Evolutionary conservation across 1,140 invertebrate genomes (phyloP).

Genomic region (Drosophila miranda): DNA sequence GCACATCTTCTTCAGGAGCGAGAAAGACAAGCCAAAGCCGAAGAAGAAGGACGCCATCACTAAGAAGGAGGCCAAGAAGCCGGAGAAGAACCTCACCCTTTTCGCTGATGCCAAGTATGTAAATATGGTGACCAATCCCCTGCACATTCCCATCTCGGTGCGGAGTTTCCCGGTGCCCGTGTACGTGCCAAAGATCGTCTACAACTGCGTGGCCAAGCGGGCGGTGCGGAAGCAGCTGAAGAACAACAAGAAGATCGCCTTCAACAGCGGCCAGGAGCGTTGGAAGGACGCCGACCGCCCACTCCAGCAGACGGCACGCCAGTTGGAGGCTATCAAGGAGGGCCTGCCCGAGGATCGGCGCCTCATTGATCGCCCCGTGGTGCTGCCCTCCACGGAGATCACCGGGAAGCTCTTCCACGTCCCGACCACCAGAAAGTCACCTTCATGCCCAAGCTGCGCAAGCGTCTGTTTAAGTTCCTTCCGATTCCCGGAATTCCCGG

Average conservation of each 20-base stretch:
- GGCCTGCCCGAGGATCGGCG: slow-evolving; percentile 54
- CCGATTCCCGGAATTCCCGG: slow-evolving; percentile 67
- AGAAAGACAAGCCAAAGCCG: slow-evolving; percentile 18
- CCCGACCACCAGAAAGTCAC: slow-evolving; percentile 50
- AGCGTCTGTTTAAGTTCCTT: slow-evolving; percentile 68
- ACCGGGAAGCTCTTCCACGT: slow-evolving; percentile 36
- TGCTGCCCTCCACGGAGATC: slow-evolving; percentile 27
- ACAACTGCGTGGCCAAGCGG: slow-evolving; percentile 64
- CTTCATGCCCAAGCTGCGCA: slow-evolving; percentile 64
- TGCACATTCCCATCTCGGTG: slow-evolving; percentile 20
- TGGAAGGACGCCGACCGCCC: slow-evolving; percentile 59
- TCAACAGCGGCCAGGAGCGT: slow-evolving; percentile 68
- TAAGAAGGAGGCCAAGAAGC: slow-evolving; percentile 35
- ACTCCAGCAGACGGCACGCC: slow-evolving; percentile 45
- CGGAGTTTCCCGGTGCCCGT: slow-evolving; percentile 22
- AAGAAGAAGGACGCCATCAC: not conserved
- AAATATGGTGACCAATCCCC: slow-evolving; percentile 63
- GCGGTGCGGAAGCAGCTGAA: slow-evolving; percentile 64
- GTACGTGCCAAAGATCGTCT: slow-evolving; percentile 51
- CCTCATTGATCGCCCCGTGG: slow-evolving; percentile 46
- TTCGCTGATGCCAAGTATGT: slow-evolving; percentile 73
- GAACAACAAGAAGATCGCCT: slow-evolving; percentile 77
- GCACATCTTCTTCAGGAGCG: slow-evolving; percentile 52
- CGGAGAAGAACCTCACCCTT: slow-evolving; percentile 53
- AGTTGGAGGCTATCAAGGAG: slow-evolving; percentile 60